phyloP scores from a whole-genome alignment of 2,113 vertebrate species.

The Ctenomys sociabilis region DNA sequence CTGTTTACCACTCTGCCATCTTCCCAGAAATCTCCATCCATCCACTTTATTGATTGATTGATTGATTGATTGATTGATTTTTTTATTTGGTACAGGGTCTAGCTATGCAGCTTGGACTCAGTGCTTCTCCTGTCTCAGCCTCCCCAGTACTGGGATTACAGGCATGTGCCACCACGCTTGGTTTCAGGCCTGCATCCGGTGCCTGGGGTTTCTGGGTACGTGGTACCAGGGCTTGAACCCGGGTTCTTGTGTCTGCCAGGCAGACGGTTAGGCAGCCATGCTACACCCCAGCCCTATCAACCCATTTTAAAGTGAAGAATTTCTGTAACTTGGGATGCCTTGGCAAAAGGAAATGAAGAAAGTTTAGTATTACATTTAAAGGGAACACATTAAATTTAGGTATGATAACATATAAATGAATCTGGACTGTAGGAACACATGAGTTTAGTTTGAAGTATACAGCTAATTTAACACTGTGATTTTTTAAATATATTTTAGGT shows the following conservation, averaged over 20 bases:
- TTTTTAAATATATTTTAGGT: neutral
- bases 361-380: conserved; percentile 40
- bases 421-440: conserved; percentile 13
- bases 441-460: conserved; percentile 33
- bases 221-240: no score
- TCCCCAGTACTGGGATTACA: no score
- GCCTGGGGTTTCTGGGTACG: no score
- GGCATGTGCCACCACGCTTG: no score
- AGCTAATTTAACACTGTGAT: conserved; percentile 33
- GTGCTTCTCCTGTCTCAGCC: no score
- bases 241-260: no score
- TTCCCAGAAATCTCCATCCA: neutral
- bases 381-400: conserved; percentile 28
- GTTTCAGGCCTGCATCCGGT: no score
- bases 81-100: no score
- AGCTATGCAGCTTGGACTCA: no score
- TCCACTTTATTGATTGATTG: neutral
- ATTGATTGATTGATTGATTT: no score
- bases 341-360: conserved; percentile 6
- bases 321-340: conserved; percentile 49
- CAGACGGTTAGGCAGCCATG: no score
- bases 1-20: neutral
- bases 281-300: neutral
- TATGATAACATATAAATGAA: conserved; percentile 42
- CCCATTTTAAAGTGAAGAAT: conserved; percentile 41